Evolutionary conservation across 2,888 invertebrate genomes (phyloP).

Genomic region (Stenoptilia bipunctidactyla): DNA sequence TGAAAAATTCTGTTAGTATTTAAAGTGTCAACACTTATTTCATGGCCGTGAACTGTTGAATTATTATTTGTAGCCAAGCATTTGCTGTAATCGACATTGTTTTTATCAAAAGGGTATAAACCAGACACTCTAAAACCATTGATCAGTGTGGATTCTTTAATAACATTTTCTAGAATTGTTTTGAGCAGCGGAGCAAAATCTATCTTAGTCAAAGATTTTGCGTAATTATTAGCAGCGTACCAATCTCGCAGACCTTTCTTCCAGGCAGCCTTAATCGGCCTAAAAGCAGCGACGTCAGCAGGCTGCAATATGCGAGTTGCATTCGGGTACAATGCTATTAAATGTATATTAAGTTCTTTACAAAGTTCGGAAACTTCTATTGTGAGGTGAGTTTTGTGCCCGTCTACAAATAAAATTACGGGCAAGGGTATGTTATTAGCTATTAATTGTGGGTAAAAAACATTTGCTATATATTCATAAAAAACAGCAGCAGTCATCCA

Average conservation of each 20-base stretch:
- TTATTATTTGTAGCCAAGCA: too few relatives aligned
- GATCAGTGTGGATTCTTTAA: neutral
- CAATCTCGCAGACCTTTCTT: constrained; percentile 1
- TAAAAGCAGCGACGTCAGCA: neutral
- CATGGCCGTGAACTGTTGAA: too few relatives aligned
- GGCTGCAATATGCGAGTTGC: constrained; percentile 1
- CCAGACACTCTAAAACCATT: neutral
- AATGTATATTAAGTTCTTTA: neutral
- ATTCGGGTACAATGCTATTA: constrained; percentile 3
- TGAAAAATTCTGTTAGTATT: too few relatives aligned
- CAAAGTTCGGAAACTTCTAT: neutral
- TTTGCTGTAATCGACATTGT: constrained; percentile 3
- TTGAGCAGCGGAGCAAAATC: neutral
- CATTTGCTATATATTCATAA: neutral
- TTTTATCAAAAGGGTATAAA: neutral
- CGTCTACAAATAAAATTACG: constrained; percentile 2
- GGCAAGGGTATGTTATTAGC: neutral
- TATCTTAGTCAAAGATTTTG: neutral
- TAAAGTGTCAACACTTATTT: too few relatives aligned
- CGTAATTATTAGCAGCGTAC: neutral
- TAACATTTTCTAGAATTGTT: neutral
- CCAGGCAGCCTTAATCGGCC: neutral
- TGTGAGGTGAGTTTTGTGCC: neutral
- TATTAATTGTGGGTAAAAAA: neutral
- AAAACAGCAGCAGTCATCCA: neutral